phyloP scores from a whole-genome alignment of 2,797 vertebrate species.

The Hyperoplus immaculatus region DNA sequence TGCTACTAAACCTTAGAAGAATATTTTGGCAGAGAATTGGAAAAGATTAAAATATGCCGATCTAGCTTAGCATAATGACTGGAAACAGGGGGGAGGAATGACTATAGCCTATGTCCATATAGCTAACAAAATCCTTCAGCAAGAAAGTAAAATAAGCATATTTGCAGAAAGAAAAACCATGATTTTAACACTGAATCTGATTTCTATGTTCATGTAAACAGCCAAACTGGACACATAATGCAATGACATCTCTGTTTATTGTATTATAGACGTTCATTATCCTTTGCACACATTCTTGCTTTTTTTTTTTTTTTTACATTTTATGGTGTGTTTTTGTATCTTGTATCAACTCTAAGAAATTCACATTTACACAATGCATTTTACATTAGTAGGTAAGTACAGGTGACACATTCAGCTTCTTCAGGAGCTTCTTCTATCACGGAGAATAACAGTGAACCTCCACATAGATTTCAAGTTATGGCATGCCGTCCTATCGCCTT shows the following conservation, averaged over 20 bases:
- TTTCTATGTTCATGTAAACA: neutral
- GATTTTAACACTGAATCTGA: too few relatives aligned
- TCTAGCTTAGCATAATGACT: neutral
- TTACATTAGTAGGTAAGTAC: conserved; percentile 86
- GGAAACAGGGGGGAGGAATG: too few relatives aligned
- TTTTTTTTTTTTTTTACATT: conserved; percentile 75
- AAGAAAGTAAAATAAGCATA: neutral
- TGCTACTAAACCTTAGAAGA: neutral
- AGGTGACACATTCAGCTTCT: conserved; percentile 83
- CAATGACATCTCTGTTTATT: conserved; percentile 84
- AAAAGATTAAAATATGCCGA: too few relatives aligned
- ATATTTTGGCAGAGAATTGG: too few relatives aligned
- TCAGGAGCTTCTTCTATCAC: conserved; percentile 52
- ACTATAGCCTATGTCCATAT: neutral
- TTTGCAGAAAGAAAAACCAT: neutral
- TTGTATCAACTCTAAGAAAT: conserved; percentile 86
- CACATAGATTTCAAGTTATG: conserved; percentile 39
- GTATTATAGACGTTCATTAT: conserved; percentile 79
- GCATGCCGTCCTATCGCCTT: conserved; percentile 40
- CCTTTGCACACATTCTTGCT: conserved; percentile 70
- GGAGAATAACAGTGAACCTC: conserved; percentile 68
- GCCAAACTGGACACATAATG: conserved; percentile 40
- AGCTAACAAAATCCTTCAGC: neutral
- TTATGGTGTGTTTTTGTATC: conserved; percentile 74
- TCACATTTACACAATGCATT: conserved; percentile 88